Evolutionary conservation across 2,797 vertebrate species (phyloP).

Genomic region (Oreochromis grahami): DNA sequence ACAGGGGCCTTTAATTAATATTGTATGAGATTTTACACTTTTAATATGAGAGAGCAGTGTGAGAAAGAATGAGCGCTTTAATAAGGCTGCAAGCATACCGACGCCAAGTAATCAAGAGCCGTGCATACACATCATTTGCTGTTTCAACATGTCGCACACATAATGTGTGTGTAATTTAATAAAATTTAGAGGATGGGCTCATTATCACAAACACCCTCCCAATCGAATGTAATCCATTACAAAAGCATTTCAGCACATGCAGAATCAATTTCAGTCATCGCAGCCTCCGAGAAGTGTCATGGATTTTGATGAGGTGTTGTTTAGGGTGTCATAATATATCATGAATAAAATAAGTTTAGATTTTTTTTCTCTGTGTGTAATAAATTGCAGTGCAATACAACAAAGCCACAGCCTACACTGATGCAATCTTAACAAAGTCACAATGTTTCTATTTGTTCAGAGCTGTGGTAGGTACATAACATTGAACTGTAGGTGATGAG

Average conservation of each 20-base stretch:
- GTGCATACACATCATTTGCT: conserved; percentile 6
- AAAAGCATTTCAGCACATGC: background rate
- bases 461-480: background rate
- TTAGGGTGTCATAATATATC: background rate
- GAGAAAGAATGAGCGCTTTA: background rate
- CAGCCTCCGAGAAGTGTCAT: background rate
- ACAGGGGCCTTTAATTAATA: conserved; percentile 18
- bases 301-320: background rate
- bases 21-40: conserved; percentile 13
- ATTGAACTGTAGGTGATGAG: background rate
- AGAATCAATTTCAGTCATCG: background rate
- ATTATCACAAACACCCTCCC: background rate
- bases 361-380: background rate
- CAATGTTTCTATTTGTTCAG: background rate
- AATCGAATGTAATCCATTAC: background rate
- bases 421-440: background rate
- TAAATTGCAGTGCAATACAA: background rate
- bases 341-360: background rate
- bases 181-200: background rate
- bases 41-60: background rate
- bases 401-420: background rate
- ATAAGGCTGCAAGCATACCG: background rate
- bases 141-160: conserved; percentile 3
- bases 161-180: conserved; percentile 18
- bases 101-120: conserved; percentile 11